phyloP scores from a whole-genome alignment of 2,113 vertebrate species.

The Chionomys nivalis region DNA sequence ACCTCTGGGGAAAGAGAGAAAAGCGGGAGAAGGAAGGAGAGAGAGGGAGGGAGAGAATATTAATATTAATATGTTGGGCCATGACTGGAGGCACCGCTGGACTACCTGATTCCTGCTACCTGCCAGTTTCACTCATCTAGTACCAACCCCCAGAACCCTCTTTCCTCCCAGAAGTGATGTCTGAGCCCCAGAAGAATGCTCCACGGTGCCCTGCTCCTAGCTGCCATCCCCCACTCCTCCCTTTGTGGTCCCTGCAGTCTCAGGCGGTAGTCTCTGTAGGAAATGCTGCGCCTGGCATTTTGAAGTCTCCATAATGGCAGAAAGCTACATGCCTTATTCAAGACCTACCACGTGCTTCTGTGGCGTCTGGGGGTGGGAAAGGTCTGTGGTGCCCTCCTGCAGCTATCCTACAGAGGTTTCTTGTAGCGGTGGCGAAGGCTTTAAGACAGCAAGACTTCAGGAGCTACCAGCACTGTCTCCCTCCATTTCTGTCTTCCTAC shows the following conservation, averaged over 20 bases:
- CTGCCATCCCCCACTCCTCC: not conserved
- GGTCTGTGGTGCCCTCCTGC: not conserved
- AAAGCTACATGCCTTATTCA: not conserved
- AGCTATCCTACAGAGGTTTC: not conserved
- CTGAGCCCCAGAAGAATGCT: not conserved
- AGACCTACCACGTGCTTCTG: not conserved
- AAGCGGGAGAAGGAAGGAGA: not conserved
- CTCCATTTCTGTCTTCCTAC: not conserved
- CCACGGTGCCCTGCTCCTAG: rapidly evolving
- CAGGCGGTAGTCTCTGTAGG: not conserved
- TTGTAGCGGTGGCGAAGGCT: not conserved
- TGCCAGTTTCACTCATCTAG: not conserved
- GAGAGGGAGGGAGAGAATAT: not conserved
- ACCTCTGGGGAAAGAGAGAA: not conserved
- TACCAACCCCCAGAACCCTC: not conserved
- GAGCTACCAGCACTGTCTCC: not conserved
- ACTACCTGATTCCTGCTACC: not conserved
- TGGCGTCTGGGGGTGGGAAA: not conserved
- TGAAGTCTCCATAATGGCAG: not conserved
- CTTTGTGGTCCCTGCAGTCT: not conserved
- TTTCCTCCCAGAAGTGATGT: rapidly evolving
- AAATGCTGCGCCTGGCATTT: not conserved
- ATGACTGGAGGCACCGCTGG: not conserved
- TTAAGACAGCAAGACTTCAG: not conserved
- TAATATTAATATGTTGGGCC: not conserved